A percentile compares a stretch with the other conserved stretches of the same genome.
phyloP scores from a whole-genome alignment of 1,140 invertebrate species.

The Phenacoccus solenopsis region DNA sequence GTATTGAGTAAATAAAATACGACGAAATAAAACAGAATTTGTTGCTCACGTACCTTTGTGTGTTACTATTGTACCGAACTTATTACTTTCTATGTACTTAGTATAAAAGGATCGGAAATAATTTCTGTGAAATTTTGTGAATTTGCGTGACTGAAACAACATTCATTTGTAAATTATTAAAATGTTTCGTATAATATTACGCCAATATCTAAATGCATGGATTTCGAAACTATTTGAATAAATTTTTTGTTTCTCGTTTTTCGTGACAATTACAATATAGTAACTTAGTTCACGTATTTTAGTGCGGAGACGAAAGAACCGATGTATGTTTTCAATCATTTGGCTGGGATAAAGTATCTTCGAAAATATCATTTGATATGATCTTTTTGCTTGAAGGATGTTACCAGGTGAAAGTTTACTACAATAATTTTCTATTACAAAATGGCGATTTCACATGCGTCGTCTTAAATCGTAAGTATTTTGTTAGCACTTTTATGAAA shows the following conservation, averaged over 20 bases:
- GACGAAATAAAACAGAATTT: no score
- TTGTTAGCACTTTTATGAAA: no score
- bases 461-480: conserved; percentile 63
- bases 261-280: neutral
- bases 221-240: neutral
- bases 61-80: no score
- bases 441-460: conserved; percentile 90
- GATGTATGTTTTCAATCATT: conserved; percentile 21
- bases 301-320: conserved; percentile 17
- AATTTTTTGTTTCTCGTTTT: neutral
- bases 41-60: no score
- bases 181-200: neutral
- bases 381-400: conserved; percentile 57
- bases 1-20: no score
- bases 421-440: conserved; percentile 60
- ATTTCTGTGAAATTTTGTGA: no score
- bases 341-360: conserved; percentile 40
- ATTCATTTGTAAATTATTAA: neutral
- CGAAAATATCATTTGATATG: conserved; percentile 50
- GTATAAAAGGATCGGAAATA: no score
- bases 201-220: neutral
- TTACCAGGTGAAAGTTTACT: conserved; percentile 68
- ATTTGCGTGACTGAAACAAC: no score
- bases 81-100: no score
- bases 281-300: neutral